Percentiles rank a stretch among this genome's conserved stretches.
Conservation (phyloP, 2,797 vertebrate species). For the Pitangus sulphuratus region DNA sequence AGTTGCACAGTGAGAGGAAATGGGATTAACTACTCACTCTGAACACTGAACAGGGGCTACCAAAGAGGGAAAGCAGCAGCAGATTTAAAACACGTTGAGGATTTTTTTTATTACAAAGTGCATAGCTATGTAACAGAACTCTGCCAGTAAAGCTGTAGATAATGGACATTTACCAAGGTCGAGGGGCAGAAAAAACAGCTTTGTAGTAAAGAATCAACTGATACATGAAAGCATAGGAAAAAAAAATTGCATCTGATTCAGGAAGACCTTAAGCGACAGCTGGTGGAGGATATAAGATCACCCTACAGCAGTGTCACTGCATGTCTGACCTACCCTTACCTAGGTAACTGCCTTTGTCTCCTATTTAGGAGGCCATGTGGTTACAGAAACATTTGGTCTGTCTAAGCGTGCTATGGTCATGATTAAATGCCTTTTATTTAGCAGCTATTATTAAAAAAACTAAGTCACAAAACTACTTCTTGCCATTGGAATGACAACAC, state of each 20-base stretch:
- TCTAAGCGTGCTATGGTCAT: background rate
- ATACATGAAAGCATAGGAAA: background rate
- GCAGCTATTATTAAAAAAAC: background rate
- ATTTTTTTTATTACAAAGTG: background rate
- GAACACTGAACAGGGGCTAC: background rate
- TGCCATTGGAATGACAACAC: background rate
- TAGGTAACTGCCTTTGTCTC: background rate
- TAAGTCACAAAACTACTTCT: background rate
- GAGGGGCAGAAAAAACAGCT: background rate
- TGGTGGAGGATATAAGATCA: background rate
- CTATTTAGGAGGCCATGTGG: rapidly evolving
- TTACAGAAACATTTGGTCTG: background rate
- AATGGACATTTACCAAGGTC: rapidly evolving
- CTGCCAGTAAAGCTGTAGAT: background rate
- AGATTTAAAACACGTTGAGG: background rate
- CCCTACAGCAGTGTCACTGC: background rate
- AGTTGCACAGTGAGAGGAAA: background rate
- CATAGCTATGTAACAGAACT: background rate
- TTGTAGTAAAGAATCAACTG: background rate
- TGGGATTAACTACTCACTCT: background rate
- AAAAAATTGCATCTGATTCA: background rate
- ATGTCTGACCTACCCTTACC: background rate
- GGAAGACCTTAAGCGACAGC: background rate
- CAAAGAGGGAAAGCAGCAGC: background rate
- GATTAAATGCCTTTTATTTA: background rate